phyloP scores from a whole-genome alignment of 2,113 vertebrate genomes.

The Percopsis transmontana region DNA sequence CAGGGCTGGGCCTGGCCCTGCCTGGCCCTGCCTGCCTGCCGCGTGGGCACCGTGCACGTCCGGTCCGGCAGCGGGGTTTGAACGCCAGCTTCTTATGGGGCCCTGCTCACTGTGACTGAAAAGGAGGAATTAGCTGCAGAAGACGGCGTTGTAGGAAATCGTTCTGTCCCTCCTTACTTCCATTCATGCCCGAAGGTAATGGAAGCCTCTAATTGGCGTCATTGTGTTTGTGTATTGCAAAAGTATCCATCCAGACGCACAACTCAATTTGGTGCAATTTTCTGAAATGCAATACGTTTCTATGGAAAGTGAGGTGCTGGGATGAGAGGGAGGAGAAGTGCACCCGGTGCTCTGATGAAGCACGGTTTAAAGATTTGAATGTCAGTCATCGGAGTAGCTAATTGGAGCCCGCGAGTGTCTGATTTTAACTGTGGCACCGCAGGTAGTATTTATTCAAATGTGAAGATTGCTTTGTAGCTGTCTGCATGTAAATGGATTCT shows the following conservation, averaged over 20 bases:
- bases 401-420: constrained; percentile 37
- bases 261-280: constrained; percentile 76
- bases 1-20: no score
- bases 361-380: constrained; percentile 38
- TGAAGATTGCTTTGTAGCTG: constrained; percentile 21
- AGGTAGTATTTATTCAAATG: neutral
- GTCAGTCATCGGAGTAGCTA: constrained; percentile 32
- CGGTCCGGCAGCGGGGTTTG: no score
- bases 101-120: neutral
- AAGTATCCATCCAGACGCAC: constrained; percentile 51
- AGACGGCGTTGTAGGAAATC: constrained; percentile 18
- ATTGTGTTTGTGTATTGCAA: constrained; percentile 64
- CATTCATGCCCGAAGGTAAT: constrained; percentile 51
- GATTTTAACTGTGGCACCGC: constrained; percentile 20
- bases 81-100: no score
- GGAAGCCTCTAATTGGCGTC: constrained; percentile 60
- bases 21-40: no score
- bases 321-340: constrained; percentile 47
- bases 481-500: constrained; percentile 20
- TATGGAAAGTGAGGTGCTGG: constrained; percentile 48
- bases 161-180: constrained; percentile 39
- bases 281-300: constrained; percentile 71
- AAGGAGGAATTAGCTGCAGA: neutral
- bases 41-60: no score
- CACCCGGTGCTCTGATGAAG: constrained; percentile 29